A percentile compares a stretch with the other conserved stretches of the same genome.
phyloP scores from a whole-genome alignment of 2,797 vertebrate genomes.

The Micropoecilia bifurca region DNA sequence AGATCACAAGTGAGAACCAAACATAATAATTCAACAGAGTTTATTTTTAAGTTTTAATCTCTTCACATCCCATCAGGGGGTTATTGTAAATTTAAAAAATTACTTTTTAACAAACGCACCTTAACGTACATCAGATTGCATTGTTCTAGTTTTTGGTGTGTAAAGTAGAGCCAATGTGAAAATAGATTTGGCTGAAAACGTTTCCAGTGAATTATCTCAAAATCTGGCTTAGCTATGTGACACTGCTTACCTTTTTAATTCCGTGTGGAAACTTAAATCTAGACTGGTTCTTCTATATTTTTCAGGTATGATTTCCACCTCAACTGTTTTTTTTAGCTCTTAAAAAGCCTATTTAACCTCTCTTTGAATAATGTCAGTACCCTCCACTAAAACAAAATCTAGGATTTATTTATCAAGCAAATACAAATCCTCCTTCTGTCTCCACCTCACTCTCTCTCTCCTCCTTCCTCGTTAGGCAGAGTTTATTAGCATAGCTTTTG shows the following conservation, averaged over 20 bases:
- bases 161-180: neutral
- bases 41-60: neutral
- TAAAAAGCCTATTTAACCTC: constrained; percentile 77
- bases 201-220: neutral
- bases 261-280: constrained; percentile 42
- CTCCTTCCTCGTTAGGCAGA: constrained; percentile 75
- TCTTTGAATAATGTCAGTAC: constrained; percentile 68
- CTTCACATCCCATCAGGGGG: neutral
- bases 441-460: constrained; percentile 46
- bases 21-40: constrained; percentile 31
- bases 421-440: constrained; percentile 56
- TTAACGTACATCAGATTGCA: neutral
- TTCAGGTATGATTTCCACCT: constrained; percentile 13
- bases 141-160: neutral
- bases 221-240: neutral
- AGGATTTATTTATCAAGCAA: constrained; percentile 79
- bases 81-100: neutral
- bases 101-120: neutral
- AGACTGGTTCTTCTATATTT: constrained; percentile 48
- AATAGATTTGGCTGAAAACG: neutral
- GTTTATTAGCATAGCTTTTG: constrained; percentile 83
- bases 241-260: constrained; percentile 10
- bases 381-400: constrained; percentile 71
- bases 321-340: constrained; percentile 54
- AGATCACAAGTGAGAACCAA: constrained; percentile 37